These are phyloP conservation scores for Spilarctia lutea DNA, from an alignment of 2,888 invertebrate genomes.

Conservation along the genomic window DNA sequence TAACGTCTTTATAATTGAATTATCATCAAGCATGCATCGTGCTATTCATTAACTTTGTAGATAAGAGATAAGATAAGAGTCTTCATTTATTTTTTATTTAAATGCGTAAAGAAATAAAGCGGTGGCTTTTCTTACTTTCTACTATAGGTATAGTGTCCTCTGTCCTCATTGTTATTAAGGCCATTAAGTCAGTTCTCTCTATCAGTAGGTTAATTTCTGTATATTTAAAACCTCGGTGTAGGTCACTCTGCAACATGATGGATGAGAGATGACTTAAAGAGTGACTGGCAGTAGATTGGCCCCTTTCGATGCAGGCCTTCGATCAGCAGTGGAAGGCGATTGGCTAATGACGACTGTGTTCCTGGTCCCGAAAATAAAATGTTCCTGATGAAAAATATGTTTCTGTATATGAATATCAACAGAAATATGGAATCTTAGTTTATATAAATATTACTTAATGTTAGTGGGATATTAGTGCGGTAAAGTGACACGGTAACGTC, in stretches of 20 bases:
- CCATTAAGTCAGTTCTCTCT: not conserved
- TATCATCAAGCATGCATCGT: not conserved
- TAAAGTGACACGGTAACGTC: conserved; percentile 71
- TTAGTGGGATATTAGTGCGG: conserved; percentile 48
- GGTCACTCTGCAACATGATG: too few species aligned
- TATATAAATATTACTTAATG: conserved; percentile 14
- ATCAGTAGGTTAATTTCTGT: not conserved
- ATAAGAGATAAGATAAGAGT: too few species aligned
- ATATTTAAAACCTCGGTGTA: too few species aligned
- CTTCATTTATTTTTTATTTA: not conserved
- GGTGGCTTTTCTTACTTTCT: not conserved
- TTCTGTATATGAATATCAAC: not conserved
- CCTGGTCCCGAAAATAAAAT: not conserved
- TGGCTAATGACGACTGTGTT: not conserved
- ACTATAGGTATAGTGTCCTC: not conserved
- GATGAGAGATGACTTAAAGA: too few species aligned
- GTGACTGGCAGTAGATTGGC: too few species aligned
- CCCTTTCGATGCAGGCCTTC: too few species aligned
- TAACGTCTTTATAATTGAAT: not conserved
- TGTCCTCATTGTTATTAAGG: too few species aligned
- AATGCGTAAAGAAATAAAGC: not conserved
- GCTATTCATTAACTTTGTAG: not conserved
- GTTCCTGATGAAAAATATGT: not conserved
- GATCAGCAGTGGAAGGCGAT: too few species aligned
- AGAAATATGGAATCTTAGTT: conserved; percentile 1